phyloP scores from a whole-genome alignment of 1,140 invertebrate species.

The Cyrtorhinus lividipennis region DNA sequence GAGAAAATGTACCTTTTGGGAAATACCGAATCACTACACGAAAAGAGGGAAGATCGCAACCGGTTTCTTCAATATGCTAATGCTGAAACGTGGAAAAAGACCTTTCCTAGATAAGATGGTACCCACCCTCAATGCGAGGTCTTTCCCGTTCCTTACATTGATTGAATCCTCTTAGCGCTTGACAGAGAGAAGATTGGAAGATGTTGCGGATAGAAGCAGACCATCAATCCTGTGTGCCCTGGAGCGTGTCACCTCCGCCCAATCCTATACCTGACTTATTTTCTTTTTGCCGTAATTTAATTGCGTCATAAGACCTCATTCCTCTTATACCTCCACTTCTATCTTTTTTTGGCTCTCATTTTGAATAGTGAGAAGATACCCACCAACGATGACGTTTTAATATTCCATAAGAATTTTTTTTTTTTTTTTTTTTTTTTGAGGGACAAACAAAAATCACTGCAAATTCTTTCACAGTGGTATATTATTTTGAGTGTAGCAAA shows the following conservation, averaged over 20 bases:
- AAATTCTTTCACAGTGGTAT: no score
- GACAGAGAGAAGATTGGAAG: slow-evolving; percentile 8
- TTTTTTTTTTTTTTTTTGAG: no score
- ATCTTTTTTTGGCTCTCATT: no score
- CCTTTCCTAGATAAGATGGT: slow-evolving; percentile 4
- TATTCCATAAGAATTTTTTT: no score
- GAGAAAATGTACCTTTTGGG: no score
- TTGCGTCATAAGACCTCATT: no score
- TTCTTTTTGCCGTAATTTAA: background rate
- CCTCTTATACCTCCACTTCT: no score
- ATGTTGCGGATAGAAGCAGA: slow-evolving; percentile 1
- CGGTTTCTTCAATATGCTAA: background rate
- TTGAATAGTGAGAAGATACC: no score
- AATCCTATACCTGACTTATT: slow-evolving; percentile 3
- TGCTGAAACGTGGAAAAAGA: slow-evolving; percentile 3
- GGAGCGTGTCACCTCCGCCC: background rate
- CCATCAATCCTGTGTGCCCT: background rate
- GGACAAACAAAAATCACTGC: no score
- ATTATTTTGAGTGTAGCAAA: no score
- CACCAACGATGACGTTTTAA: no score
- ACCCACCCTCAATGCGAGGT: background rate
- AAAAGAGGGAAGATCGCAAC: background rate
- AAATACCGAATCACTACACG: no score
- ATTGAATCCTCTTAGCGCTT: slow-evolving; percentile 5
- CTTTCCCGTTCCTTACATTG: background rate